These are phyloP conservation scores for Stigmatopora nigra DNA, from an alignment of 2,113 vertebrate species.

Conservation along the genomic window DNA sequence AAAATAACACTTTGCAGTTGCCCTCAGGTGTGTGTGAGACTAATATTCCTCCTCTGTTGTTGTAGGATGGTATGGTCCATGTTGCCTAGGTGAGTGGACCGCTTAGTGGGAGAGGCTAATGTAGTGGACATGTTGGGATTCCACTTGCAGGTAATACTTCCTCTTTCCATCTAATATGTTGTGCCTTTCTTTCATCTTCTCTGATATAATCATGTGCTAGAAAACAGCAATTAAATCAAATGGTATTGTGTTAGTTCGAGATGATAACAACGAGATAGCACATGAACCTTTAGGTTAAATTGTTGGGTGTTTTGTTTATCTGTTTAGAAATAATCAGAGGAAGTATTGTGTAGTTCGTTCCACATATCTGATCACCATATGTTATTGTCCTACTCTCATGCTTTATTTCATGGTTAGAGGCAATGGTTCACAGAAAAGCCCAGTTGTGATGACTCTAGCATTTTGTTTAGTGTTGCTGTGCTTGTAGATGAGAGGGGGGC, in stretches of 20 bases:
- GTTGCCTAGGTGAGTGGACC: slow-evolving; percentile 64
- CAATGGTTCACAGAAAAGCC: slow-evolving; percentile 51
- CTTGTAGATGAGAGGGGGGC: slow-evolving; percentile 35
- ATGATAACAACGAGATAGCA: neutral
- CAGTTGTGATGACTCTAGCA: slow-evolving; percentile 58
- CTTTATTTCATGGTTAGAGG: slow-evolving; percentile 2
- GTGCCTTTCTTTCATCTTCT: neutral
- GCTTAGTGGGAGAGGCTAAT: slow-evolving; percentile 51
- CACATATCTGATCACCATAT: neutral
- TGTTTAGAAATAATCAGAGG: neutral
- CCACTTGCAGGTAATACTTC: slow-evolving; percentile 35
- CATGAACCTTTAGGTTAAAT: neutral
- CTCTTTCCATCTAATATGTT: neutral
- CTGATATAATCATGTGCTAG: slow-evolving; percentile 21
- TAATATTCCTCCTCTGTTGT: slow-evolving; percentile 20
- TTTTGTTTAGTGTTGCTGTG: slow-evolving; percentile 56
- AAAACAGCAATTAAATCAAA: slow-evolving; percentile 20
- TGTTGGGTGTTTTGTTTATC: neutral
- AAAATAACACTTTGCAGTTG: neutral
- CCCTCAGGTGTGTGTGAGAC: neutral
- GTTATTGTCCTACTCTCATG: neutral
- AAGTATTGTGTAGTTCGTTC: neutral
- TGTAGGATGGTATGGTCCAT: slow-evolving; percentile 52
- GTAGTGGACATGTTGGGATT: slow-evolving; percentile 34
- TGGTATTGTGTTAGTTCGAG: slow-evolving; percentile 1